Evolutionary conservation across 2,888 invertebrate genomes (phyloP).

Genomic region (Polydrusus tereticollis): DNA sequence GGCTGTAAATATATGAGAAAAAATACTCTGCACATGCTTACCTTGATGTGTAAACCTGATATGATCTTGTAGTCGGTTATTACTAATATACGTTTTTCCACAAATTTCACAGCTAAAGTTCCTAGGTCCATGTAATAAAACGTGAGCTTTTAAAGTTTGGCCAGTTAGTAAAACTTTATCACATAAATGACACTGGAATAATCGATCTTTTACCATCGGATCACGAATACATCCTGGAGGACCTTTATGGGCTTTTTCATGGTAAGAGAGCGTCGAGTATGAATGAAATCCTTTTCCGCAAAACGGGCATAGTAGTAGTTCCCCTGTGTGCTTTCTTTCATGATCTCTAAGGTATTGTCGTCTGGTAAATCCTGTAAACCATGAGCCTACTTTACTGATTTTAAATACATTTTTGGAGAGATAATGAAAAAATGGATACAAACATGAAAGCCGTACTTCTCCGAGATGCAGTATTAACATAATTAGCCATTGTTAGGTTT

Average conservation of each 20-base stretch:
- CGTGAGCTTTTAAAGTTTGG: constrained; percentile 48
- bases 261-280: constrained; percentile 46
- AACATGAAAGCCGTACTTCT: too few relatives aligned
- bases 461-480: too few relatives aligned
- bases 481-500: too few relatives aligned
- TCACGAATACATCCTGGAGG: constrained; percentile 33
- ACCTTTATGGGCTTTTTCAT: constrained; percentile 49
- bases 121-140: constrained; percentile 47
- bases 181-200: constrained; percentile 47
- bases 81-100: constrained; percentile 48
- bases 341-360: constrained; percentile 49
- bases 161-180: constrained; percentile 47
- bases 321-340: constrained; percentile 51
- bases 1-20: too few relatives aligned
- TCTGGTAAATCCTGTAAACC: constrained; percentile 49
- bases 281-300: constrained; percentile 51
- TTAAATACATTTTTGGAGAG: too few relatives aligned
- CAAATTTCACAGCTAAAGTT: constrained; percentile 52
- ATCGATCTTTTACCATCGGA: constrained; percentile 27
- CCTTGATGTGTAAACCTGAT: constrained; percentile 49
- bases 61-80: constrained; percentile 46
- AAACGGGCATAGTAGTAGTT: constrained; percentile 47
- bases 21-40: constrained; percentile 22
- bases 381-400: too few relatives aligned
- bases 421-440: too few relatives aligned